Conservation (phyloP, 2,888 invertebrate genomes). For the Actias luna region DNA sequence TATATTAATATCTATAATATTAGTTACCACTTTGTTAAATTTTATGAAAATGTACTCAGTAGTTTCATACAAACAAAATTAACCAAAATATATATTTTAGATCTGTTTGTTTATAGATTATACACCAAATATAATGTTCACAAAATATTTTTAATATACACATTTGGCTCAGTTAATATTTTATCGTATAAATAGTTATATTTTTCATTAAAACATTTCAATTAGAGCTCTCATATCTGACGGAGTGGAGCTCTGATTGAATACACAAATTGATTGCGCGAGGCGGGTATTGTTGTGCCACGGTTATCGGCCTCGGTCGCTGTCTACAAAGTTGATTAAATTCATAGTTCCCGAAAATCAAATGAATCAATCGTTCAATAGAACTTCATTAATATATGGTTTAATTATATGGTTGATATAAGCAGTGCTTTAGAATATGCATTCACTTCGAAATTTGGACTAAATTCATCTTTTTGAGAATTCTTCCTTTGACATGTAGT, state of each 20-base stretch:
- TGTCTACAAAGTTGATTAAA: conserved; percentile 59
- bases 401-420: background rate
- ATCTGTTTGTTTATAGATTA: no score
- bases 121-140: no score
- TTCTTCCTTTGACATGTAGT: no score
- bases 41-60: no score
- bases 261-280: conserved; percentile 63
- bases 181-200: conserved; percentile 13
- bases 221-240: conserved; percentile 39
- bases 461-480: no score
- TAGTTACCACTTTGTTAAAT: no score
- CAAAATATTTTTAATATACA: no score
- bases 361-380: conserved; percentile 13
- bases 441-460: no score
- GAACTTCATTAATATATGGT: background rate
- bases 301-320: conserved; percentile 29
- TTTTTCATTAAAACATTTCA: conserved; percentile 31
- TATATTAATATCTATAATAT: no score
- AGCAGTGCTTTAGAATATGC: no score
- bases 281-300: conserved; percentile 46
- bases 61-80: no score
- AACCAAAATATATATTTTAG: no score
- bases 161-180: background rate
- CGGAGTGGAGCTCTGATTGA: conserved; percentile 47
- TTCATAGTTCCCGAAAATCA: conserved; percentile 27